A percentile compares a stretch with the other conserved stretches of the same genome.
phyloP scores from a whole-genome alignment of 2,888 invertebrate genomes.

The Allophyes oxyacanthae region DNA sequence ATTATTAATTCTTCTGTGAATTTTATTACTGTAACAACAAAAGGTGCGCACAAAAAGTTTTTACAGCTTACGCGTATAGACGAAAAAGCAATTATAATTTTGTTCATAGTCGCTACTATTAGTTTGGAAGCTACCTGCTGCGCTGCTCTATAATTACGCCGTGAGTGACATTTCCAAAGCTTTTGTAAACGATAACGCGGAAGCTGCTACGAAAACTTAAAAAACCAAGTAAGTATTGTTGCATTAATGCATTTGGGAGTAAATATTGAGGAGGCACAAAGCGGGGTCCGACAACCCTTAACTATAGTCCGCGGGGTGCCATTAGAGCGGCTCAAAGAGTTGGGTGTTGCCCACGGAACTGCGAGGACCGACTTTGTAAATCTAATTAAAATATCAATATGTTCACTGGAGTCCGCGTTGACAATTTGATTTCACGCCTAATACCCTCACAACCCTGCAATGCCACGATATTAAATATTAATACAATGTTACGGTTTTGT shows the following conservation, averaged over 20 bases:
- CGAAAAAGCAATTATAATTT: slow-evolving; percentile 81
- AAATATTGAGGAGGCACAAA: slow-evolving; percentile 88
- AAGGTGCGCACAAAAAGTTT: slow-evolving; percentile 70
- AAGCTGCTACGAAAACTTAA: slow-evolving; percentile 87
- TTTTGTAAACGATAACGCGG: slow-evolving; percentile 89
- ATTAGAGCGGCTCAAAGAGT: slow-evolving; percentile 88
- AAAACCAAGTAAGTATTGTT: slow-evolving; percentile 88
- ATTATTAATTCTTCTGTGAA: slow-evolving; percentile 62
- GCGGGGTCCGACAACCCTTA: slow-evolving; percentile 86
- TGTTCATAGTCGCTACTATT: slow-evolving; percentile 74
- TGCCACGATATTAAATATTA: slow-evolving; percentile 58
- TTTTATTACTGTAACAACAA: slow-evolving; percentile 70
- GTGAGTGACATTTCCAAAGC: slow-evolving; percentile 85
- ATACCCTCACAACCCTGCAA: slow-evolving; percentile 53
- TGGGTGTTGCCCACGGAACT: slow-evolving; percentile 82
- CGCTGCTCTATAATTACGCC: slow-evolving; percentile 85
- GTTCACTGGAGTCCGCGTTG: slow-evolving; percentile 83
- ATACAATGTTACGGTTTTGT: slow-evolving; percentile 50
- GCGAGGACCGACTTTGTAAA: slow-evolving; percentile 85
- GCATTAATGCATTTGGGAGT: slow-evolving; percentile 88
- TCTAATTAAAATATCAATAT: slow-evolving; percentile 90
- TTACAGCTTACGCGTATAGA: slow-evolving; percentile 71
- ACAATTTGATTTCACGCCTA: slow-evolving; percentile 88
- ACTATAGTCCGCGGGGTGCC: slow-evolving; percentile 87
- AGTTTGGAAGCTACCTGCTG: slow-evolving; percentile 82